These are phyloP conservation scores for Corella eumyota DNA, from an alignment of 23 tunicate species.

Conservation along the genomic window DNA sequence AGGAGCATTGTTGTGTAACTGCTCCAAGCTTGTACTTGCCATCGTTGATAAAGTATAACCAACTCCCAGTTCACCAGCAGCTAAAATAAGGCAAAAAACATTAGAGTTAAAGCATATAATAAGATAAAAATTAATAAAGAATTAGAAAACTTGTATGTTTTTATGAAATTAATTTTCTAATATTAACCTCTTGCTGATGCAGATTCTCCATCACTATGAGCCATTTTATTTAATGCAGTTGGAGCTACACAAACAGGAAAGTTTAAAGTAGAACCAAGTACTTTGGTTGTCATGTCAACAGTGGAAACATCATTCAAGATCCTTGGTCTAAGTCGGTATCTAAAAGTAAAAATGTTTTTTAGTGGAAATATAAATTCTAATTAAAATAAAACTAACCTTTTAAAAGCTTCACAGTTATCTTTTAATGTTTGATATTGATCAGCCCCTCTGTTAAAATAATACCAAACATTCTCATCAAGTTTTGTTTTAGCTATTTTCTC, in stretches of 20 bases:
- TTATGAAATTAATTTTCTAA: too few species aligned
- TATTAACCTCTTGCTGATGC: conserved; percentile 44
- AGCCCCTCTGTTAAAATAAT: conserved; percentile 54
- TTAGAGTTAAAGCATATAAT: too few species aligned
- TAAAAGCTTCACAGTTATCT: conserved; percentile 54
- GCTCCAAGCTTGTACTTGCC: conserved; percentile 69
- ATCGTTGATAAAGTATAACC: conserved; percentile 56
- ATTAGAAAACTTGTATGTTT: too few species aligned
- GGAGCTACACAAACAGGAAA: conserved; percentile 74
- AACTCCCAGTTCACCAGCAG: conserved; percentile 27
- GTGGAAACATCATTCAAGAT: conserved; percentile 52
- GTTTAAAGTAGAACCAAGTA: conserved; percentile 29
- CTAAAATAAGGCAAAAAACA: conserved; percentile 17
- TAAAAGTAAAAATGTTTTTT: background rate
- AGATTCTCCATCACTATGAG: conserved; percentile 43
- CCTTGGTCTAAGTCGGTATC: conserved; percentile 51
- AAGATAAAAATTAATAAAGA: too few species aligned
- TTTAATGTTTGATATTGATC: conserved; percentile 53
- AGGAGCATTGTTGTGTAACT: conserved; percentile 18
- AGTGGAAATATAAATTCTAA: too few species aligned
- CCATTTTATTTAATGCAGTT: conserved; percentile 76
- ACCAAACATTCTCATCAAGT: conserved; percentile 28
- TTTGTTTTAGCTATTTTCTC: conserved; percentile 40
- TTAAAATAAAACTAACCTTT: conserved; percentile 30
- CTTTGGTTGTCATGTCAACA: conserved; percentile 28